A percentile compares a stretch with the other conserved stretches of the same genome.
These are phyloP conservation scores for Cyaniris semiargus DNA, from an alignment of 2,888 invertebrate species.

Conservation along the genomic window DNA sequence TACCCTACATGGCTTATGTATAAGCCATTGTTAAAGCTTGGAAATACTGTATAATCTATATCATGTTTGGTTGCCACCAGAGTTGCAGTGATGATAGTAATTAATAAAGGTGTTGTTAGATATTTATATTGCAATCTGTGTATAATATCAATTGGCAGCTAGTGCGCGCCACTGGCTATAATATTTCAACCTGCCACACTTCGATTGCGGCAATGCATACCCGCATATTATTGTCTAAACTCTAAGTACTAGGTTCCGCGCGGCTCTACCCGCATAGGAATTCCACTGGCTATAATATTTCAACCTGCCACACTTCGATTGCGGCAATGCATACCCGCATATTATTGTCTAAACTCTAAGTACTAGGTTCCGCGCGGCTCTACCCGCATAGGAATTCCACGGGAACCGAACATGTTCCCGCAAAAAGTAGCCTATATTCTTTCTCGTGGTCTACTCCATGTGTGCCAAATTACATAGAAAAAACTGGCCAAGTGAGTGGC, in stretches of 20 bases:
- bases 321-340: not conserved
- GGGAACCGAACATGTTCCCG: no score
- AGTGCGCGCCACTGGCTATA: slow-evolving; percentile 46
- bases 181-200: slow-evolving; percentile 59
- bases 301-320: slow-evolving; percentile 55
- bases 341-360: not conserved
- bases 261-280: no score
- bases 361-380: no score
- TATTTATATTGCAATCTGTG: slow-evolving; percentile 26
- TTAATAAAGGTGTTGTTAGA: not conserved
- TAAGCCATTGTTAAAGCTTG: no score
- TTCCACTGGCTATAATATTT: slow-evolving; percentile 55
- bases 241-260: no score
- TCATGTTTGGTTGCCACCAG: not conserved
- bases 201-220: slow-evolving; percentile 41
- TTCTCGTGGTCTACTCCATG: no score
- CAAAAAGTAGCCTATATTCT: no score
- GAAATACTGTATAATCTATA: not conserved
- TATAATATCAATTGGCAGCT: slow-evolving; percentile 53
- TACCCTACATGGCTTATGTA: no score
- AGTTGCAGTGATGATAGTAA: not conserved
- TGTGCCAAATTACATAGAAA: no score
- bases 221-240: not conserved
- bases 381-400: no score
- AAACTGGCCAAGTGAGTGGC: no score